Evolutionary conservation across 1,140 invertebrate genomes (phyloP).

Genomic region (Papilio polytes): DNA sequence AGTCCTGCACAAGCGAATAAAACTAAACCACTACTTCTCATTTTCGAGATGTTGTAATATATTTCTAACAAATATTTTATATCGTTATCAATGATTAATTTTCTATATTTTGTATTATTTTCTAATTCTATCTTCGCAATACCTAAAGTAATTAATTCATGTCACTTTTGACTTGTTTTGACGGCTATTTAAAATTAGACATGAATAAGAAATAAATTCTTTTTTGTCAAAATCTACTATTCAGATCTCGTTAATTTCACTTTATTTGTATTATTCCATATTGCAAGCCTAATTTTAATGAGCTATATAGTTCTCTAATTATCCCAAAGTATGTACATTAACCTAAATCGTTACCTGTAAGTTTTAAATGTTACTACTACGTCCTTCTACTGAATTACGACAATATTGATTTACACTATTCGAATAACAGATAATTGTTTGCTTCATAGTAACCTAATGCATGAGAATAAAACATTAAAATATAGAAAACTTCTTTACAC

Average conservation of each 20-base stretch:
- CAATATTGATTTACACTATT: too few relatives aligned
- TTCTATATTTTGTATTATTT: constrained; percentile 41
- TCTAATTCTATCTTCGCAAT: constrained; percentile 11
- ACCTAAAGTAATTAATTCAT: constrained; percentile 16
- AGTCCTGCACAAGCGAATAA: constrained; percentile 72
- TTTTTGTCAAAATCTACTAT: constrained; percentile 3
- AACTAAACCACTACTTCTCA: constrained; percentile 68
- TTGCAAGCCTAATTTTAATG: not conserved
- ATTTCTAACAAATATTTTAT: constrained; percentile 10
- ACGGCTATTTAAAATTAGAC: constrained; percentile 36
- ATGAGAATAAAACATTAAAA: not conserved
- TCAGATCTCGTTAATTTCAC: not conserved
- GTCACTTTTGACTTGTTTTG: constrained; percentile 34
- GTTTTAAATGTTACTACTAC: too few relatives aligned
- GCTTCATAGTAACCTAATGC: too few relatives aligned
- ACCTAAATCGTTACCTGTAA: not conserved
- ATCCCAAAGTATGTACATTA: not conserved
- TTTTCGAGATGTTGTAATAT: constrained; percentile 46
- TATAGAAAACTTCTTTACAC: not conserved
- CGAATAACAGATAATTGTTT: too few relatives aligned
- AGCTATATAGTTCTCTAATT: not conserved
- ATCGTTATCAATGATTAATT: constrained; percentile 21
- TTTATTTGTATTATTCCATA: not conserved
- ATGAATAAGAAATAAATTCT: constrained; percentile 5
- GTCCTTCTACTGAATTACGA: too few relatives aligned